Percentiles rank a stretch among this genome's conserved stretches.
Evolutionary conservation across 2,888 invertebrate genomes (phyloP).

Genomic region (Andrena bicolor): DNA sequence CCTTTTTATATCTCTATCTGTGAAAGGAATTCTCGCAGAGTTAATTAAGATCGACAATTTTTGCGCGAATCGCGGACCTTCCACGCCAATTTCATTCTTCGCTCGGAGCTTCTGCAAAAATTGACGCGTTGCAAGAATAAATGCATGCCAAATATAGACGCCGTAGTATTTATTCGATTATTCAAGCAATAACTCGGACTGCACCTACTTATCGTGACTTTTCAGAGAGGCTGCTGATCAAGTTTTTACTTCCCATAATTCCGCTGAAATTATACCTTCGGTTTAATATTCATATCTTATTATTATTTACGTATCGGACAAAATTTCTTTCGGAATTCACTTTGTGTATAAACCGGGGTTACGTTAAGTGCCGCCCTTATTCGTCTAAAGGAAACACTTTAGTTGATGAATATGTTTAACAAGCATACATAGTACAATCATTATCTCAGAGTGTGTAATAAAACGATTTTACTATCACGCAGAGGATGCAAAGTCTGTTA

Average conservation of each 20-base stretch:
- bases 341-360: background rate
- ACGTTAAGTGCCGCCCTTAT: background rate
- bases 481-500: conserved; percentile 2
- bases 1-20: background rate
- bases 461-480: background rate
- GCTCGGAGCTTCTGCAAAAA: background rate
- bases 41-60: too few species aligned
- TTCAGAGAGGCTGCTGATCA: background rate
- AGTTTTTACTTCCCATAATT: background rate
- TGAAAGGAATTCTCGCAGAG: background rate
- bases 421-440: conserved; percentile 12
- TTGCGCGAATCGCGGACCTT: too few species aligned
- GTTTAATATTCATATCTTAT: background rate
- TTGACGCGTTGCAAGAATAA: background rate
- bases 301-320: background rate
- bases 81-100: background rate
- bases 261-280: background rate
- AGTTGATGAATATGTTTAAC: conserved; percentile 6
- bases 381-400: conserved; percentile 4
- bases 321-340: background rate
- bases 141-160: background rate
- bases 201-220: too few species aligned
- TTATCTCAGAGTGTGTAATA: background rate
- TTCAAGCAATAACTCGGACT: background rate
- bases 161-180: background rate